These are phyloP conservation scores for Drosophila paramelanica DNA, from an alignment of 2,888 invertebrate genomes.

Conservation along the genomic window DNA sequence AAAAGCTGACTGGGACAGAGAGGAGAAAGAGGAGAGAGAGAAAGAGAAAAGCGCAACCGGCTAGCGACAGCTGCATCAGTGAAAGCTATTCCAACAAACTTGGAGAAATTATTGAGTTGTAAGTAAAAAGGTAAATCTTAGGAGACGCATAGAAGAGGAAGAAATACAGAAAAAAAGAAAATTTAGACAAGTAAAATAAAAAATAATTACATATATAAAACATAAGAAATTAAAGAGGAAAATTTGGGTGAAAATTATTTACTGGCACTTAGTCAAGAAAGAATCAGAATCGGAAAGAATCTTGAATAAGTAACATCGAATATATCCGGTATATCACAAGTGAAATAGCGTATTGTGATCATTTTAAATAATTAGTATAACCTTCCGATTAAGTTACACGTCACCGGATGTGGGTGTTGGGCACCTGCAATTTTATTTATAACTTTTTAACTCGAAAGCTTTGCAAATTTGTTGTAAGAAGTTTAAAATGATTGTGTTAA, in stretches of 20 bases:
- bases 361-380: too few species aligned
- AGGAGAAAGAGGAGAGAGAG: not conserved
- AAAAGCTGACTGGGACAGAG: slow-evolving; percentile 9
- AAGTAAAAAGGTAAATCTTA: slow-evolving; percentile 12
- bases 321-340: too few species aligned
- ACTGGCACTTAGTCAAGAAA: too few species aligned
- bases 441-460: slow-evolving; percentile 21
- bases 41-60: slow-evolving; percentile 8
- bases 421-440: slow-evolving; percentile 26
- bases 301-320: too few species aligned
- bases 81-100: slow-evolving; percentile 46
- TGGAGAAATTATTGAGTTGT: slow-evolving; percentile 23
- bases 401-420: not conserved
- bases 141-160: not conserved
- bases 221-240: too few species aligned
- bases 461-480: slow-evolving; percentile 7
- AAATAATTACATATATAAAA: too few species aligned
- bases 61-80: slow-evolving; percentile 58
- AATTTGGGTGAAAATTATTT: too few species aligned
- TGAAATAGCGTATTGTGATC: too few species aligned
- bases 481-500: not conserved
- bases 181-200: too few species aligned
- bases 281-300: not conserved
- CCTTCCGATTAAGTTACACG: not conserved
- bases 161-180: too few species aligned